Evolutionary conservation across 1,140 invertebrate genomes (phyloP).

Genomic region (Odontomachus brunneus): DNA sequence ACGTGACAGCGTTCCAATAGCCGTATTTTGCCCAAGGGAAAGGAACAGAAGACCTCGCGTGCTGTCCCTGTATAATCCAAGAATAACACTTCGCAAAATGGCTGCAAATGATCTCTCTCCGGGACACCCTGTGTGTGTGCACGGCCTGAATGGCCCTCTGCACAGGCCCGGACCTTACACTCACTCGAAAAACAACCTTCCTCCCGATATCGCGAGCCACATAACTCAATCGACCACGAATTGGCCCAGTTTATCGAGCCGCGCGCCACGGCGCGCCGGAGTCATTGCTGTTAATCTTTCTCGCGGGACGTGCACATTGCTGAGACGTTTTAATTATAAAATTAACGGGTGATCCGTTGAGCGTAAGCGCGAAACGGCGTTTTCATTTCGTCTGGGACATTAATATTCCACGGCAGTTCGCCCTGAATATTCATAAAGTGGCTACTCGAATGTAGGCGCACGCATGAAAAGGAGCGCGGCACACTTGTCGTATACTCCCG

Average conservation of each 20-base stretch:
- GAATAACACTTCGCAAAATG: background rate
- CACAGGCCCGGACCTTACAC: background rate
- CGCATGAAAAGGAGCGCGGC: slow-evolving; percentile 1
- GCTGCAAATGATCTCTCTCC: slow-evolving; percentile 9
- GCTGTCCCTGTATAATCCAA: background rate
- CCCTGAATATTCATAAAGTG: slow-evolving; percentile 65
- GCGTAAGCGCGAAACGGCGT: background rate
- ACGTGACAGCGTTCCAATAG: background rate
- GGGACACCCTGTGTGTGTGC: background rate
- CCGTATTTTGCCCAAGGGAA: too few species aligned
- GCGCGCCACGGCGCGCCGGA: background rate
- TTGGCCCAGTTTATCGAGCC: slow-evolving; percentile 1
- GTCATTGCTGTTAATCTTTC: slow-evolving; percentile 18
- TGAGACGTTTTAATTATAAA: background rate
- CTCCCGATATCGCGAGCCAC: background rate
- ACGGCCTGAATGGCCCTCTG: background rate
- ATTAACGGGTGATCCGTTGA: slow-evolving; percentile 15
- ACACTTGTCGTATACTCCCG: slow-evolving; percentile 8
- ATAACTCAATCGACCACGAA: slow-evolving; percentile 20
- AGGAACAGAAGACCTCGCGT: background rate
- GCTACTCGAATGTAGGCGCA: slow-evolving; percentile 5
- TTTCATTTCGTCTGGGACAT: slow-evolving; percentile 47
- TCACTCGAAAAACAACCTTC: slow-evolving; percentile 15
- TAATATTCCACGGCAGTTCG: slow-evolving; percentile 48
- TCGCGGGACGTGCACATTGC: background rate